Base-by-base conservation (phyloP, 2,797 vertebrate genomes). In the Galaxias olidus region DNA sequence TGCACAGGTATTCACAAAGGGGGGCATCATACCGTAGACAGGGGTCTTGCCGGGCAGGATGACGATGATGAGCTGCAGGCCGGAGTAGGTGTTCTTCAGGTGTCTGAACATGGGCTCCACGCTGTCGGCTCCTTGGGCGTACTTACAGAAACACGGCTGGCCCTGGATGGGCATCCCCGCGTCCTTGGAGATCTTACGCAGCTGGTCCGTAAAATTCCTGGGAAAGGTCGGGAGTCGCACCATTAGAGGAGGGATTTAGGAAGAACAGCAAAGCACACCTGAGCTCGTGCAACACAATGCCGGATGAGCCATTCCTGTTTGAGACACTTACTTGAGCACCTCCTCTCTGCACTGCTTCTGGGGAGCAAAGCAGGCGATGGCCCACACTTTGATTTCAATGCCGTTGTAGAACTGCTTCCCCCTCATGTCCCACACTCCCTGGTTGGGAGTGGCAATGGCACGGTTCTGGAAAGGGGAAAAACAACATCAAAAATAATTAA, bases 321-420 rank as follows among this genome's bases (percentile, higher is more conserved):
- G 4, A 4, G 30, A 52, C 79, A 88, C 97, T 95, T 94, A 99
- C 98, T 99, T 99, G 71, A 99, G 94, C 88, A 99, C 96, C 86
- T 99, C 98, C 87, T 99, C 98, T 79, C 97, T 91, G 88, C 98
- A 99, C 83, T 99, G 98, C 83, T 98, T 98, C 92, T 99, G 98
- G 0, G 98, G 98, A 77, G 98, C 98, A 76, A 99, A 99, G 91
- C 98, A 99, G 69, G 98, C 98, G 46, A 99, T 98, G 14, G 98
- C 98, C 98, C 98, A 99, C 77, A 99, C 98, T 90, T 98, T 98
- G 92, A 99, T 99, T 92, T 99, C 98, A 17, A 98, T 99, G 75
- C 98, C 98, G 20, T 98, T 98, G 90, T 99, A 99, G 90, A 99
- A 99, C 91, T 99, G 98, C 81, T 99, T 99, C 73, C 98, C 98